A percentile compares a stretch with the other conserved stretches of the same genome.
Conservation (phyloP, 1,140 invertebrate genomes). For the Protaetia brevitarsis region DNA sequence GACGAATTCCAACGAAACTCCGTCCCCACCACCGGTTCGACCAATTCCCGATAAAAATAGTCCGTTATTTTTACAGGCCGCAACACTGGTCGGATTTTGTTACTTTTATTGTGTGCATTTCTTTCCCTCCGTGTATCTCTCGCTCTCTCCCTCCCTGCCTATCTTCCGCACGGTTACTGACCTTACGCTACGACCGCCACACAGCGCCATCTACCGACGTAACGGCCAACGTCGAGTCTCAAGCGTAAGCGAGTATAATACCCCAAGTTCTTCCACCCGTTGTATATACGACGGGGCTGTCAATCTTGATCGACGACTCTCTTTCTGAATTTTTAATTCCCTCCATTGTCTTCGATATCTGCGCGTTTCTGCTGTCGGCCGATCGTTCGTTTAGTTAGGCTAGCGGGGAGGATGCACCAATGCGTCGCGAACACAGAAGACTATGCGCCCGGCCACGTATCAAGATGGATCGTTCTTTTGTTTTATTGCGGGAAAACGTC, state of each 20-base stretch:
- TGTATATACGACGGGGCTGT: conserved; percentile 2
- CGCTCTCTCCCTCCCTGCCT: conserved; percentile 32
- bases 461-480: too few relatives aligned
- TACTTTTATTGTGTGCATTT: conserved; percentile 41
- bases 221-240: conserved; percentile 19
- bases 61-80: conserved; percentile 47
- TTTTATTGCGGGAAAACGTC: too few relatives aligned
- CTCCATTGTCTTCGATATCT: conserved; percentile 25
- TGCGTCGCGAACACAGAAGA: too few relatives aligned
- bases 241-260: neutral
- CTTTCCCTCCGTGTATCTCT: conserved; percentile 27
- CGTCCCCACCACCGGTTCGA: neutral
- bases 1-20: conserved; percentile 15
- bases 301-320: conserved; percentile 34
- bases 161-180: conserved; percentile 42
- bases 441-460: too few relatives aligned
- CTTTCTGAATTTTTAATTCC: conserved; percentile 32
- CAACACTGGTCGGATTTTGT: conserved; percentile 44
- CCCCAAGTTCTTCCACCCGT: neutral
- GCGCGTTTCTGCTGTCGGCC: neutral
- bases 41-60: conserved; percentile 47
- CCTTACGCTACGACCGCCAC: conserved; percentile 37
- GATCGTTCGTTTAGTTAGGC: neutral
- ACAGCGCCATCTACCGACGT: conserved; percentile 19
- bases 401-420: too few relatives aligned